A percentile compares a stretch with the other conserved stretches of the same genome.
Conservation (phyloP, 1,140 invertebrate species). For the Drosophila funebris region DNA sequence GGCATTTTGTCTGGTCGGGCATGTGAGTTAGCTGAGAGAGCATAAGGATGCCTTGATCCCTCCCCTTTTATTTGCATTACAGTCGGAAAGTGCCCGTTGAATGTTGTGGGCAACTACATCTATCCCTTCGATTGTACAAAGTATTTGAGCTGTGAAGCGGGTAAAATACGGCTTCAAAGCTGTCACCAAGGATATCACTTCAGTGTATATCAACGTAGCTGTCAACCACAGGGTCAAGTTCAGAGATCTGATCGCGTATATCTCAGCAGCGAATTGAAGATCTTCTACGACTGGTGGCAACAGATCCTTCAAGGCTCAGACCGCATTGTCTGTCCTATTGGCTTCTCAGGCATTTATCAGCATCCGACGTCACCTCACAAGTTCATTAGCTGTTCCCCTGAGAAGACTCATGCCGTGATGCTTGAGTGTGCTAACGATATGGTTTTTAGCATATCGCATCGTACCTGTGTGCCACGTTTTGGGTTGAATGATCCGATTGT, state of each 20-base stretch:
- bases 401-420: slow-evolving; percentile 13
- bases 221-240: slow-evolving; percentile 42
- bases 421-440: slow-evolving; percentile 43
- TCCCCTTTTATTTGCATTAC: slow-evolving; percentile 3
- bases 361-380: slow-evolving; percentile 86
- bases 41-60: background rate
- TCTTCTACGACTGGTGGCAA: slow-evolving; percentile 56
- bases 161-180: slow-evolving; percentile 84
- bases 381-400: slow-evolving; percentile 86
- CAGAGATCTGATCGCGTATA: slow-evolving; percentile 50
- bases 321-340: slow-evolving; percentile 84
- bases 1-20: background rate
- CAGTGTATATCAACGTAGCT: slow-evolving; percentile 46
- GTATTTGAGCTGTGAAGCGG: slow-evolving; percentile 86
- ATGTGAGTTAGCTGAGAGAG: background rate
- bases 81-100: slow-evolving; percentile 82
- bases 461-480: slow-evolving; percentile 40
- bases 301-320: slow-evolving; percentile 2
- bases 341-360: slow-evolving; percentile 85
- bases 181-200: slow-evolving; percentile 84
- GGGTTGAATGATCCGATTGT: slow-evolving; percentile 45
- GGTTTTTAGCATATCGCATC: slow-evolving; percentile 64
- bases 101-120: slow-evolving; percentile 85
- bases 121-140: slow-evolving; percentile 87
- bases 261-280: slow-evolving; percentile 29